phyloP scores from a whole-genome alignment of 2,797 vertebrate species.

The Phylloscopus collybita region DNA sequence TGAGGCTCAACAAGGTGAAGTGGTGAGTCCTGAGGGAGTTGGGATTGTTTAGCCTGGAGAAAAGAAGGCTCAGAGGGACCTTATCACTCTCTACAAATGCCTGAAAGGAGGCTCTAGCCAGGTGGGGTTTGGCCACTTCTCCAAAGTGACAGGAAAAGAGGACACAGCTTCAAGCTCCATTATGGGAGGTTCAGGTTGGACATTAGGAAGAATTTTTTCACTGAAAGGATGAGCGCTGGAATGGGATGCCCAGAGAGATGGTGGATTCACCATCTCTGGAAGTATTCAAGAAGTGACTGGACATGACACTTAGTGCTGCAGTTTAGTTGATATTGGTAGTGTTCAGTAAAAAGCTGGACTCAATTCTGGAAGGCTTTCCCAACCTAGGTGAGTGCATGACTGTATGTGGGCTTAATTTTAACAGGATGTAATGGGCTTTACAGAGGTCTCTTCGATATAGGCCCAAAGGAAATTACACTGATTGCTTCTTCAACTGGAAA shows the following conservation, averaged over 20 bases:
- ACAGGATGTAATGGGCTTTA: not conserved
- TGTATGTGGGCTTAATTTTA: not conserved
- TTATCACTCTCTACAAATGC: not conserved
- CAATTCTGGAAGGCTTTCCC: not conserved
- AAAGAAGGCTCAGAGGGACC: not conserved
- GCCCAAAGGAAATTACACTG: not conserved
- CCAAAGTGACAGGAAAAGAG: not conserved
- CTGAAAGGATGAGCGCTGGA: not conserved
- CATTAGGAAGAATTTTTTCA: not conserved
- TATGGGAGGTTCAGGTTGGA: not conserved
- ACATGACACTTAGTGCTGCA: not conserved
- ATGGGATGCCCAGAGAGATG: not conserved
- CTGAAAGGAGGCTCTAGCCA: not conserved
- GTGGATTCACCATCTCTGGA: not conserved
- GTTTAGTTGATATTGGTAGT: not conserved
- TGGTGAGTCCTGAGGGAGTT: not conserved
- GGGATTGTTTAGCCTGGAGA: not conserved
- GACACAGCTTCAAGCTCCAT: not conserved
- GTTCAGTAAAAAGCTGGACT: not conserved
- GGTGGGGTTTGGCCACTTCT: not conserved
- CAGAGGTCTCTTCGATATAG: accelerated
- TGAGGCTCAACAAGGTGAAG: not conserved
- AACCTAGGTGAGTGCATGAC: not conserved
- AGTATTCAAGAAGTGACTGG: not conserved
- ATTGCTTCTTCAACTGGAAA: not conserved